Conservation (phyloP, 2,797 vertebrate genomes). For the Oreonectes daqikongensis region DNA sequence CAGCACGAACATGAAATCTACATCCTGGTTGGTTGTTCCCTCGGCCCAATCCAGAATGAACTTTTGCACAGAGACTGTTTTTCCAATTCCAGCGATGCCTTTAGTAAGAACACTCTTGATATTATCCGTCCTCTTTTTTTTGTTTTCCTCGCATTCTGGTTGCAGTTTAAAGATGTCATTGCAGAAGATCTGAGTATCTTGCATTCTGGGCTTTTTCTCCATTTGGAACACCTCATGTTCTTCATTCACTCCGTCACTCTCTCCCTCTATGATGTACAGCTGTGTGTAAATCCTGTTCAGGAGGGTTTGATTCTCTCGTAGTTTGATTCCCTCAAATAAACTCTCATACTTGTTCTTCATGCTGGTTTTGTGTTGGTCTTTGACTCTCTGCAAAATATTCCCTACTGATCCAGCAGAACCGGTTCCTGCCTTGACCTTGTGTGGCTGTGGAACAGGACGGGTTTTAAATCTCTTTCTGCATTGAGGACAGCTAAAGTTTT, state of each 20-base stretch:
- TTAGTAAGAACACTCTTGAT: slow-evolving; percentile 45
- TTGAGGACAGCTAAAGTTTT: neutral
- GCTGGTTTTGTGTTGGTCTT: slow-evolving; percentile 28
- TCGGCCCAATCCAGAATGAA: slow-evolving; percentile 54
- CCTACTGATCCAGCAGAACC: neutral
- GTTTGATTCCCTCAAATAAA: slow-evolving; percentile 14
- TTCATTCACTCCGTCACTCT: slow-evolving; percentile 40
- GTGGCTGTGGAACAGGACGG: neutral
- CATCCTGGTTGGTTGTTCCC: slow-evolving; percentile 40
- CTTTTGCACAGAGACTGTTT: slow-evolving; percentile 55
- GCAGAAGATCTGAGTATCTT: slow-evolving; percentile 29
- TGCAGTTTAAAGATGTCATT: slow-evolving; percentile 41
- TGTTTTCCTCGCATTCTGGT: neutral
- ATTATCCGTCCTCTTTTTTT: neutral
- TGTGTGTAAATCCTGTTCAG: slow-evolving; percentile 45
- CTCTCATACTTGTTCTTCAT: slow-evolving; percentile 37
- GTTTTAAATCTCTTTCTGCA: slow-evolving; percentile 15
- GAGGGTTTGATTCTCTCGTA: slow-evolving; percentile 25
- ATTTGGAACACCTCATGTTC: slow-evolving; percentile 51
- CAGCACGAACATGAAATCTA: slow-evolving; percentile 52
- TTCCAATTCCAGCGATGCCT: slow-evolving; percentile 57
- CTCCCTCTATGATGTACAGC: slow-evolving; percentile 46
- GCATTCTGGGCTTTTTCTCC: neutral
- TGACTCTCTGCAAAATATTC: neutral
- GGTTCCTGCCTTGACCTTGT: neutral